A percentile compares a stretch with the other conserved stretches of the same genome.
Evolutionary conservation across 2,888 invertebrate genomes (phyloP).

Genomic region (Anthrax anthrax): DNA sequence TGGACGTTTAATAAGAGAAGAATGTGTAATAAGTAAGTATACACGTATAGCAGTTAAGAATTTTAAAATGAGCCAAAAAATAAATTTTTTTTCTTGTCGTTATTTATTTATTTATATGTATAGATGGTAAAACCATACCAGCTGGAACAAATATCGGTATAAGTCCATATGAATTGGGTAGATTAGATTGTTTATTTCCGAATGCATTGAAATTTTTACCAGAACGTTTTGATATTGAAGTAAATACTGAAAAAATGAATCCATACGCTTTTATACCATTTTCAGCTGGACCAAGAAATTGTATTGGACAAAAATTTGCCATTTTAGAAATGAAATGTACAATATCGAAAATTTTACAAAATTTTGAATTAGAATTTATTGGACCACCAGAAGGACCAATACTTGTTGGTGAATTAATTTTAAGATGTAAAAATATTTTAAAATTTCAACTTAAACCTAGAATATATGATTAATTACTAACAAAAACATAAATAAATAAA

Average conservation of each 20-base stretch:
- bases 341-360: slow-evolving; percentile 25
- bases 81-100: neutral
- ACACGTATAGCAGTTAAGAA: too few relatives aligned
- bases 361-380: slow-evolving; percentile 24
- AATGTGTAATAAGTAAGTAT: slow-evolving; percentile 29
- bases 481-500: too few relatives aligned
- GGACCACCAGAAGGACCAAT: slow-evolving; percentile 20
- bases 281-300: slow-evolving; percentile 33
- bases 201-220: slow-evolving; percentile 28
- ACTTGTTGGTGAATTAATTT: slow-evolving; percentile 27
- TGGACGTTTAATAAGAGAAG: slow-evolving; percentile 25
- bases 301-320: slow-evolving; percentile 34
- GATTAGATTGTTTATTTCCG: slow-evolving; percentile 22
- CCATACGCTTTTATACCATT: slow-evolving; percentile 33
- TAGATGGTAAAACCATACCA: slow-evolving; percentile 30
- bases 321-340: slow-evolving; percentile 31
- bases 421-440: slow-evolving; percentile 29
- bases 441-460: slow-evolving; percentile 23
- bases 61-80: neutral
- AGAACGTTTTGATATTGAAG: slow-evolving; percentile 29
- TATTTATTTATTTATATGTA: neutral
- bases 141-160: slow-evolving; percentile 31
- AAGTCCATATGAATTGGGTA: slow-evolving; percentile 25
- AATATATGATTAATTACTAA: too few relatives aligned
- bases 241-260: slow-evolving; percentile 24